Evolutionary conservation across 2,113 vertebrate species (phyloP).

Genomic region (Syrmaticus mikado): DNA sequence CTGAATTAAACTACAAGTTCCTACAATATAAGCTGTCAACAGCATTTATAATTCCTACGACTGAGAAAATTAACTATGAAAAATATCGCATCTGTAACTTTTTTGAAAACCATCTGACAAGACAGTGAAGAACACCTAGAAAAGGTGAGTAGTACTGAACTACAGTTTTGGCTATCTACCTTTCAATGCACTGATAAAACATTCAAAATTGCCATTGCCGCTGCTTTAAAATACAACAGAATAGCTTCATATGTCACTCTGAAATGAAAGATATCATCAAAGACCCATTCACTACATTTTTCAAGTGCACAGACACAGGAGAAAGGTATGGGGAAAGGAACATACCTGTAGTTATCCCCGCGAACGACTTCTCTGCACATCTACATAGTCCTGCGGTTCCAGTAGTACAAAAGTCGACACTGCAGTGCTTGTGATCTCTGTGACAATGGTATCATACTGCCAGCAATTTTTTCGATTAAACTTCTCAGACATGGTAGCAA

Average conservation of each 20-base stretch:
- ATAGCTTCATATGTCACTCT: constrained; percentile 20
- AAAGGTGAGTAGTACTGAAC: neutral
- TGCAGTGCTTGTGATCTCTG: constrained; percentile 72
- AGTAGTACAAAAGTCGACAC: constrained; percentile 70
- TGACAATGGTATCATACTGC: constrained; percentile 76
- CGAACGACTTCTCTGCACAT: constrained; percentile 51
- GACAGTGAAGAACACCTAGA: neutral
- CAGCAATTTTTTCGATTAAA: constrained; percentile 81
- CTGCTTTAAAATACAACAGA: constrained; percentile 16
- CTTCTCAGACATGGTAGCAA: constrained; percentile 80
- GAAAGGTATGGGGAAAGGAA: constrained; percentile 44
- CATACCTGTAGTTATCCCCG: constrained; percentile 77
- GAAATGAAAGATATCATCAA: constrained; percentile 44
- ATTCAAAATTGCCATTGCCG: neutral
- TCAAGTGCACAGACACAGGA: neutral
- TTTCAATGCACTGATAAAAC: neutral
- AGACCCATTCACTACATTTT: neutral
- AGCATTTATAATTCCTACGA: neutral
- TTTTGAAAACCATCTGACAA: neutral
- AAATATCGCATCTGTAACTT: rapidly evolving
- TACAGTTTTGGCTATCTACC: neutral
- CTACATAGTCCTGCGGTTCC: constrained; percentile 66
- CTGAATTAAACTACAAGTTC: neutral
- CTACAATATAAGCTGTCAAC: neutral
- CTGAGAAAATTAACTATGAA: neutral